Conservation (phyloP, 2,113 vertebrate genomes). For the Nesoenas mayeri region DNA sequence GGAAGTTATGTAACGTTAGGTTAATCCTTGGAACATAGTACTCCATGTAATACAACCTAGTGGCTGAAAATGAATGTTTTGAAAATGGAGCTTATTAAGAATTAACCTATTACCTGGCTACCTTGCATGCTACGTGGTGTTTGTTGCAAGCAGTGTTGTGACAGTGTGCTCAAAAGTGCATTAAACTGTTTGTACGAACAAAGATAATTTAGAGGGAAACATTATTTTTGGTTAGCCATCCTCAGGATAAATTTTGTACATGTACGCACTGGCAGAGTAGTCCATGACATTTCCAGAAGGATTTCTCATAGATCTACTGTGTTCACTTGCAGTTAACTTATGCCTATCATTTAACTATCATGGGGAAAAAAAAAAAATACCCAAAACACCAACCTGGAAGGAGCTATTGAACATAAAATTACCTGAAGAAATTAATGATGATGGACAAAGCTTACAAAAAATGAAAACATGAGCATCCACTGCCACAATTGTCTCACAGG, state of each 20-base stretch:
- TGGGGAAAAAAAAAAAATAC: background rate
- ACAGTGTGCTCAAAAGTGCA: background rate
- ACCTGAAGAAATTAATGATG: background rate
- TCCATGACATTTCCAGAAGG: background rate
- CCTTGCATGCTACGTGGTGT: background rate
- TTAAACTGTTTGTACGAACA: background rate
- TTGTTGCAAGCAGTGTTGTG: background rate
- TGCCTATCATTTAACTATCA: background rate
- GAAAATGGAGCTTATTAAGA: background rate
- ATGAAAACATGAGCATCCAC: background rate
- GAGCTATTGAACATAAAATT: background rate
- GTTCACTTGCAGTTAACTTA: background rate
- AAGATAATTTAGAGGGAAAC: background rate
- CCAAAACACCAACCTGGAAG: background rate
- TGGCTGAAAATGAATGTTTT: background rate
- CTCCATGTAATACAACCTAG: background rate
- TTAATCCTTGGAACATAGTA: background rate
- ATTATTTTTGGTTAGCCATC: background rate
- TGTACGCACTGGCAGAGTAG: background rate
- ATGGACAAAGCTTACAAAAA: background rate
- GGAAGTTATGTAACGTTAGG: background rate
- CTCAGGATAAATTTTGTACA: background rate
- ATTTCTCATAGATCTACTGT: background rate
- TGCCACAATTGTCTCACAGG: background rate
- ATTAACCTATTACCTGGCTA: background rate